Evolutionary conservation across 2,888 invertebrate species (phyloP), one percentile per base, ranked within the genome.

Genomic region (Penaeus monodon): DNA sequence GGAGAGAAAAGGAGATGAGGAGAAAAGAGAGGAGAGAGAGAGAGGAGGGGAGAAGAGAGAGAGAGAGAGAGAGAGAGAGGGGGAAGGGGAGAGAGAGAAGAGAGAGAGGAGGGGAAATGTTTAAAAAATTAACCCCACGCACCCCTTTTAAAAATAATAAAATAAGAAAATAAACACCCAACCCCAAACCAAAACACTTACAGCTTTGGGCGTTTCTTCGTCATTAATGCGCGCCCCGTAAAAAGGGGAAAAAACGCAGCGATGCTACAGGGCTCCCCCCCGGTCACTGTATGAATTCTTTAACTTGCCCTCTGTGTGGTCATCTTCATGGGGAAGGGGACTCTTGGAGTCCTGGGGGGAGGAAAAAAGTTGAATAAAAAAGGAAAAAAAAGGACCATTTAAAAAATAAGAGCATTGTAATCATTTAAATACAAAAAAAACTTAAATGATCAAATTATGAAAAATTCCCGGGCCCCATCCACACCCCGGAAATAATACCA

Each of bases 291-390:
- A 95, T 0, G 95, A 95, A 91, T 95, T 95, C 92, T 95, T 95
- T 91, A 95, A 92, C 92, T 95, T 95, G 57, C 94, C 94, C 94
- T 95, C 91, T 94, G 94, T 82, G 95, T 95, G 80, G 95, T 95
- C 94, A 94, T 94, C 92, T 95, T 95, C 84, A 95, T 95, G 91
- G 95, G 94, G 92, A 95, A 95, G 92, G 95, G 95, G 88, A 95
- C 93, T 95, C 95, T 95, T 95, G 90, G 94, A 93, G 92, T 95
- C 94, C 93, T 94, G 92, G 20, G 92, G n/a, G 57, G 17, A 12
- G 57, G 17, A 57, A 2, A 57, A 57, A 57, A 3, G 57, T 91
- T 76, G 27, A 29, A 68, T 80, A 33, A 24, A 68, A 73, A 63
- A 70, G 29, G 24, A 81, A 74, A 29, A 38, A 68, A 12, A 12